A percentile compares a stretch with the other conserved stretches of the same genome.
phyloP scores from a whole-genome alignment of 2,113 vertebrate species.

The Plestiodon gilberti region DNA sequence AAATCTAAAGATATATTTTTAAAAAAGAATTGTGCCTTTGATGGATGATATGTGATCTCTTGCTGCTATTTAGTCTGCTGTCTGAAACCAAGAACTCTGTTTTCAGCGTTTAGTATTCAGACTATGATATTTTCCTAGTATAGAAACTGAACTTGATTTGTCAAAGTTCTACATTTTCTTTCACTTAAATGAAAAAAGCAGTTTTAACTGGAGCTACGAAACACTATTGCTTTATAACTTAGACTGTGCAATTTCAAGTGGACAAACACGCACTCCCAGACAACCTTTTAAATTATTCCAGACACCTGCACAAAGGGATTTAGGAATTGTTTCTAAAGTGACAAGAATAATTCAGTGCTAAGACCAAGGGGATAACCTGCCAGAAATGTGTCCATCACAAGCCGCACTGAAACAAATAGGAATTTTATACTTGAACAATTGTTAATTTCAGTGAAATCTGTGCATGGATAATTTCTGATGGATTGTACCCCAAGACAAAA shows the following conservation, averaged over 20 bases:
- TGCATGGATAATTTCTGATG: not conserved
- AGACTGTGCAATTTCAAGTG: not conserved
- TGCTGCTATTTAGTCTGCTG: not conserved
- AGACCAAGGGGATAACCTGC: not conserved
- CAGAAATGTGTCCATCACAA: not conserved
- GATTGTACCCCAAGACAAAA: not conserved
- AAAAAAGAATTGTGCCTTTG: not conserved
- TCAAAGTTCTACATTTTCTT: not conserved
- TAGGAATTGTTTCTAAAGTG: not conserved
- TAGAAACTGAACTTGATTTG: not conserved
- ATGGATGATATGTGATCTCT: not conserved
- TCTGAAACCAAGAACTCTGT: not conserved
- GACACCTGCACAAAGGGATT: not conserved
- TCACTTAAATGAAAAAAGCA: not conserved
- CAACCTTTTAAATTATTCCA: not conserved
- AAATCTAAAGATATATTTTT: not conserved
- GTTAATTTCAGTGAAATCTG: not conserved
- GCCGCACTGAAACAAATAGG: not conserved
- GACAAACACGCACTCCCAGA: constrained; percentile 3
- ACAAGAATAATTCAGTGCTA: constrained; percentile 43
- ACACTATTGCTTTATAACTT: constrained; percentile 51
- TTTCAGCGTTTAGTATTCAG: not conserved
- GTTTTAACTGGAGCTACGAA: constrained; percentile 3
- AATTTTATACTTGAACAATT: not conserved
- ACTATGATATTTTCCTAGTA: not conserved